Percentiles rank a stretch among this genome's conserved stretches.
phyloP scores from a whole-genome alignment of 2,888 invertebrate genomes.

The Idaea dimidiata region DNA sequence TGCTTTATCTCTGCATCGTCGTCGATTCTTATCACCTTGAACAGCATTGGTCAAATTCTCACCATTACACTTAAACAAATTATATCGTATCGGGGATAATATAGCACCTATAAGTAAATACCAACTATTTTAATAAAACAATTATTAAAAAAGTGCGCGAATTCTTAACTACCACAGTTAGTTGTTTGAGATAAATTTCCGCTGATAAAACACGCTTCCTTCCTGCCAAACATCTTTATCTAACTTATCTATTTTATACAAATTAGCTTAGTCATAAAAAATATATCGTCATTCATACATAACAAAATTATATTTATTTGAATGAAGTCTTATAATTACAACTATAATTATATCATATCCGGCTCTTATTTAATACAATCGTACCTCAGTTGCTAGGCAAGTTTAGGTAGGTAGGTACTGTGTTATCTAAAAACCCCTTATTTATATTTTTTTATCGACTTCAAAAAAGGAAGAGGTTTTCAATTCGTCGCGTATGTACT shows the following conservation, averaged over 20 bases:
- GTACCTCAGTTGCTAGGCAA: not conserved
- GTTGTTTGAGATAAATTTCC: slow-evolving; percentile 51
- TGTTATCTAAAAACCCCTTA: too few species aligned
- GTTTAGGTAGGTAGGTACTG: too few species aligned
- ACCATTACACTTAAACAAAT: too few species aligned
- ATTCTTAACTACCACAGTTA: slow-evolving; percentile 32
- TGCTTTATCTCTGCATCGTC: too few species aligned
- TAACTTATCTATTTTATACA: slow-evolving; percentile 19
- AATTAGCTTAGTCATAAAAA: slow-evolving; percentile 12
- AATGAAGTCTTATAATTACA: not conserved
- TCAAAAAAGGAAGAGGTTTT: too few species aligned
- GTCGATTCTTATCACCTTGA: too few species aligned
- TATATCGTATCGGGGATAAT: too few species aligned
- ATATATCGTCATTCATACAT: slow-evolving; percentile 6
- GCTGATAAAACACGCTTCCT: slow-evolving; percentile 64
- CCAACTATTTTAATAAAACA: not conserved
- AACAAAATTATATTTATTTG: not conserved
- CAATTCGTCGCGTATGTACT: too few species aligned
- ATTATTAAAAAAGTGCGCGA: slow-evolving; percentile 11
- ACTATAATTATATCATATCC: not conserved
- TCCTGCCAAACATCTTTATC: slow-evolving; percentile 47
- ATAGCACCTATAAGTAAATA: not conserved
- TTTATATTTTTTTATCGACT: too few species aligned
- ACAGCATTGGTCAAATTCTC: too few species aligned
- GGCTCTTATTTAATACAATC: not conserved